These are phyloP conservation scores for Oryzias woworae DNA, from an alignment of 2,113 vertebrate genomes.

Conservation along the genomic window DNA sequence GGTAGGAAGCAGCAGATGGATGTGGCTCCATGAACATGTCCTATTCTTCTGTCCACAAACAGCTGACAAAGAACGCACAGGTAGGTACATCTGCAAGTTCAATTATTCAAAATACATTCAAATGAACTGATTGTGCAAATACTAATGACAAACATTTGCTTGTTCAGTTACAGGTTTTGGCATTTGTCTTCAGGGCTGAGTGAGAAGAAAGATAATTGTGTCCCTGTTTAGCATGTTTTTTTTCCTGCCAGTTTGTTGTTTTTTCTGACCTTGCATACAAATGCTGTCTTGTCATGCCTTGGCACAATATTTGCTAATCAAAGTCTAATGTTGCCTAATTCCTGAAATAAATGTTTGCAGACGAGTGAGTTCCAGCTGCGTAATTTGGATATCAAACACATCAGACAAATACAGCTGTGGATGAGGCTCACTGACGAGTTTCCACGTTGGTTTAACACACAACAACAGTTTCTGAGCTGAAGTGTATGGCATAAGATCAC, in stretches of 20 bases:
- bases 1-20: constrained; percentile 24
- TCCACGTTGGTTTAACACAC: constrained; percentile 33
- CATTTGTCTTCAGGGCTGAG: constrained; percentile 38
- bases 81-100: constrained; percentile 25
- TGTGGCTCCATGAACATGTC: constrained; percentile 25
- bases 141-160: constrained; percentile 55
- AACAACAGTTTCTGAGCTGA: constrained; percentile 7
- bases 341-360: constrained; percentile 39
- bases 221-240: constrained; percentile 44
- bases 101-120: constrained; percentile 42
- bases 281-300: constrained; percentile 44
- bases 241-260: constrained; percentile 25
- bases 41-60: constrained; percentile 11
- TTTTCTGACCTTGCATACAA: constrained; percentile 47
- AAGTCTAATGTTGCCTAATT: constrained; percentile 49
- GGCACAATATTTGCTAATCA: constrained; percentile 37
- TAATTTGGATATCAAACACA: constrained; percentile 36
- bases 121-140: constrained; percentile 50
- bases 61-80: constrained; percentile 3
- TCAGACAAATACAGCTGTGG: constrained; percentile 37
- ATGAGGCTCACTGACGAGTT: constrained; percentile 15
- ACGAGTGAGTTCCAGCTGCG: constrained; percentile 28
- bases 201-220: constrained; percentile 26
- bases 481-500: too few species aligned
- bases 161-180: constrained; percentile 41